Evolutionary conservation across 2,113 vertebrate species (phyloP).

Genomic region (Alouatta palliata): DNA sequence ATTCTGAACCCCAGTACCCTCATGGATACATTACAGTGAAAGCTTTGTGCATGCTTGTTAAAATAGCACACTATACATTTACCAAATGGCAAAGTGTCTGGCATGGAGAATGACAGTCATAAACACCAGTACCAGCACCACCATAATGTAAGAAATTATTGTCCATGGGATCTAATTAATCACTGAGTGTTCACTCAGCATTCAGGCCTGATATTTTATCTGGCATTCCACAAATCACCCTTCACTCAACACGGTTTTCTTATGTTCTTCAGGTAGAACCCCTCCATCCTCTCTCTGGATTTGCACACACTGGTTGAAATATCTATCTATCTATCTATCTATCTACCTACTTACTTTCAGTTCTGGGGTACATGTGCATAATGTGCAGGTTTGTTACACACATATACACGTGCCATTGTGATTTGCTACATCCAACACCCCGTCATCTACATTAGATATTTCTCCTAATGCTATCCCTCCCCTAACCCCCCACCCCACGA

Average conservation of each 20-base stretch:
- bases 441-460: no score
- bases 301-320: not conserved
- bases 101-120: not conserved
- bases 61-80: not conserved
- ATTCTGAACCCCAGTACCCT: not conserved
- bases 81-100: not conserved
- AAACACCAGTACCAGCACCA: not conserved
- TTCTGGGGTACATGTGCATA: no score
- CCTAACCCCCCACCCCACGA: no score
- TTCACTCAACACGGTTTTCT: not conserved
- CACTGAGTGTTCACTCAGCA: not conserved
- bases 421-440: no score
- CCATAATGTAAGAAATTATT: not conserved
- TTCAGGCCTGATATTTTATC: not conserved
- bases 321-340: no score
- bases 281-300: not conserved
- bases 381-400: no score
- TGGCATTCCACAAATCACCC: not conserved
- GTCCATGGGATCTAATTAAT: not conserved
- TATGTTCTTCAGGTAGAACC: not conserved
- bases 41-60: not conserved
- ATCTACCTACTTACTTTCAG: no score
- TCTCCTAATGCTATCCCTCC: no score
- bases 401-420: no score
- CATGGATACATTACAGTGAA: not conserved